Evolutionary conservation across 2,797 vertebrate genomes (phyloP), one percentile per base, ranked within the genome.

Genomic region (Falco concolor): DNA sequence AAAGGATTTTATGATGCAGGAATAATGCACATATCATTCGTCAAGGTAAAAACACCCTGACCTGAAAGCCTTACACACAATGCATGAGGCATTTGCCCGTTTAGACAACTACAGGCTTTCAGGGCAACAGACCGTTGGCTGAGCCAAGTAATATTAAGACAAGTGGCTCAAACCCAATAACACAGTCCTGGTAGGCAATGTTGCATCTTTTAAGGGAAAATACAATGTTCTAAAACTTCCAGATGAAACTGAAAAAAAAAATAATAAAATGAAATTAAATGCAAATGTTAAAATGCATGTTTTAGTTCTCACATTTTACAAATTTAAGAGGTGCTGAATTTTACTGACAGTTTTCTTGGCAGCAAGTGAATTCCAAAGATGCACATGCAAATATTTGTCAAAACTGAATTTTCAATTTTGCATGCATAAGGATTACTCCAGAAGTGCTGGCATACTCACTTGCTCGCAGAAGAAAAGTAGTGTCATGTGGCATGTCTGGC

Each of bases 371-470:
- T 95, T 95, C 86, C 86, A 93, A 97, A 90, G 93, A 96, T 96
- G 95, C 90, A 87, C 91, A 90, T 95, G 93, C 84, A 95, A 97
- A 96, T 96, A 96, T 97, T 97, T 97, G 95, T 95, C 94, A 94
- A 94, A 97, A 96, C 53, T 69, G 88, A 93, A 95, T 95, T 96
- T 95, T 94, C n/a, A 50, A 93, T 96, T 96, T 90, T 96, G 90
- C 91, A 93, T 92, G 94, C 86, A 77, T 82, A 80, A 89, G 70
- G 36, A 77, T 92, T 92, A 80, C 81, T 89, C 88, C 91, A 95
- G 91, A 92, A 96, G 94, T 89, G 70, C 91, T 93, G 84, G 90
- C 53, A 89, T 28, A 67, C 75, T 84, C 69, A 8, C 65, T 86
- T 84, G 84, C 79, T 96, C 28, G 12, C 60, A 83, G 75, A 89